These are phyloP conservation scores for Neuroterus valhalla DNA, from an alignment of 1,140 invertebrate species.

Conservation along the genomic window DNA sequence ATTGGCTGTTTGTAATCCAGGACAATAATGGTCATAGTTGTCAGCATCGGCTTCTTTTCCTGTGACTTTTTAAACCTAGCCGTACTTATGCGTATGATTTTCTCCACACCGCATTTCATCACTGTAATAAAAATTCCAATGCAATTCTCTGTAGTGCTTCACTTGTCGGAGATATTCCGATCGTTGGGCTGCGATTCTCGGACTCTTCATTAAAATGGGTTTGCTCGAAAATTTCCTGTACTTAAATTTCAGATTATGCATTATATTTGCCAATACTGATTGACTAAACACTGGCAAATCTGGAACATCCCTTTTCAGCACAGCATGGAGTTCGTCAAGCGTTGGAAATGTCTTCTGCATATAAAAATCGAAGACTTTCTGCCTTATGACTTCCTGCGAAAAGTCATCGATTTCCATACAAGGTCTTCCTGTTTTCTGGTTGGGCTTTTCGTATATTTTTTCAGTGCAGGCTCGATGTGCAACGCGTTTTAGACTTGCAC, in stretches of 20 bases:
- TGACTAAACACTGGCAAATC: not conserved
- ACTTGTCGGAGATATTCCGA: slow-evolving; percentile 1
- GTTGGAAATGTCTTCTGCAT: slow-evolving; percentile 5
- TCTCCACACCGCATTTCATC: not conserved
- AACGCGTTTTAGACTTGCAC: too few species aligned
- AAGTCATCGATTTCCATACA: not conserved
- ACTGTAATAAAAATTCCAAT: not conserved
- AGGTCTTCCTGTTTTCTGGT: not conserved
- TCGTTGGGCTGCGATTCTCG: too few species aligned
- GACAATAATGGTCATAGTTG: slow-evolving; percentile 17
- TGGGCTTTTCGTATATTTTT: too few species aligned
- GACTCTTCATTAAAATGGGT: slow-evolving; percentile 32
- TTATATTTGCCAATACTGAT: not conserved
- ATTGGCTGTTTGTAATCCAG: not conserved
- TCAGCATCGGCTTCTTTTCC: not conserved
- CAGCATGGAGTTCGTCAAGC: not conserved
- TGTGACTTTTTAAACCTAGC: not conserved
- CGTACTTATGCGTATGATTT: not conserved
- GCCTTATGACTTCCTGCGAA: not conserved
- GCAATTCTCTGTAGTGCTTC: not conserved
- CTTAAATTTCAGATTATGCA: not conserved
- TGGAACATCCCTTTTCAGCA: not conserved
- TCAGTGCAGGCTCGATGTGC: too few species aligned
- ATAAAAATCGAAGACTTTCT: not conserved
- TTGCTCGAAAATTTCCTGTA: not conserved